Evolutionary conservation across 2,888 invertebrate genomes (phyloP).

Genomic region (Clistopyga incitator): DNA sequence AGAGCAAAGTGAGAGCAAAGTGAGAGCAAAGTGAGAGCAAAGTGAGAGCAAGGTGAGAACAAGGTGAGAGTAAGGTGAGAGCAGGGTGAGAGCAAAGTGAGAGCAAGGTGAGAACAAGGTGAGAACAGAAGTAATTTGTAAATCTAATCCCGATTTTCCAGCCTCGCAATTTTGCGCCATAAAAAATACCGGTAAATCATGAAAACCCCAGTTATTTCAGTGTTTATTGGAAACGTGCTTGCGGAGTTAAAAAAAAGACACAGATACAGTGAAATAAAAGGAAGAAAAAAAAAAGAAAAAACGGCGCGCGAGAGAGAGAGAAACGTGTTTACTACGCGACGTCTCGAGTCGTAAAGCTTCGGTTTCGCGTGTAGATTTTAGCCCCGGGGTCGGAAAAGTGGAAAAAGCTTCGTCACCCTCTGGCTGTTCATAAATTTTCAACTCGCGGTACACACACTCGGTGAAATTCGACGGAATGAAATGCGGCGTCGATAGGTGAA

Average conservation of each 20-base stretch:
- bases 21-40: too few species aligned
- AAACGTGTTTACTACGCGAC: conserved; percentile 47
- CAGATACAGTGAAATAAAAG: conserved; percentile 32
- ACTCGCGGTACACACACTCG: conserved; percentile 20
- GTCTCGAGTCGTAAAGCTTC: conserved; percentile 59
- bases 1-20: too few species aligned
- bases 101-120: too few species aligned
- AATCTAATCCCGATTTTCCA: conserved; percentile 24
- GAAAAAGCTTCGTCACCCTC: conserved; percentile 51
- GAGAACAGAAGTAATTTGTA: conserved; percentile 28
- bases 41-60: too few species aligned
- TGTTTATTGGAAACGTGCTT: conserved; percentile 70
- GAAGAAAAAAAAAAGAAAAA: conserved; percentile 11
- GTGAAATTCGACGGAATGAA: conserved; percentile 50
- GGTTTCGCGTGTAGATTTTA: conserved; percentile 23
- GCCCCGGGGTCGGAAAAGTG: conserved; percentile 25
- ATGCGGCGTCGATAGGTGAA: conserved; percentile 61
- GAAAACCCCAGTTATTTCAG: conserved; percentile 51
- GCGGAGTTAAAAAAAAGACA: conserved; percentile 54
- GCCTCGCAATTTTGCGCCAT: conserved; percentile 7
- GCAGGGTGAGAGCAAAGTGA: too few species aligned
- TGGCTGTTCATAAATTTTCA: conserved; percentile 63
- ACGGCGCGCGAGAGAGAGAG: background rate
- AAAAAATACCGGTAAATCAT: conserved; percentile 46
- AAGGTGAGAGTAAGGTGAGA: too few species aligned